Evolutionary conservation across 2,888 invertebrate species (phyloP), one percentile per base, ranked within the genome.

Genomic region (Venustoraphidia nigricollis): DNA sequence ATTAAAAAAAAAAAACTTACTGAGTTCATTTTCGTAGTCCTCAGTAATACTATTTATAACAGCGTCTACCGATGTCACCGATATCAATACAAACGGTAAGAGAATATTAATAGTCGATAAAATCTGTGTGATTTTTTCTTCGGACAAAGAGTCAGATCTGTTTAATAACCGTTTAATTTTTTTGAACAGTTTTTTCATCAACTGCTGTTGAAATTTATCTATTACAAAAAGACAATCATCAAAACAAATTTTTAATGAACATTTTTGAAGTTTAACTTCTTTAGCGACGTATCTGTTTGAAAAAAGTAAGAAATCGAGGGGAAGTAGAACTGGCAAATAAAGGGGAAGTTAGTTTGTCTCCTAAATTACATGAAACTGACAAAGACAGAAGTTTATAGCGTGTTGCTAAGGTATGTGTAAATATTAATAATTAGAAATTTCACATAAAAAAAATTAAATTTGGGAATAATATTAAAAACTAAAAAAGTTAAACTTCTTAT

Each of bases 201-300:
- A 60, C 57, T 73, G 70, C 54, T 76, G 69, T 57, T 73, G 73
- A 49, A 81, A 60, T 44, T 70, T 66, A 46, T 68, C 72, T 51
- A 27, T 27, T 27, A 71, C 59, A 46, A 71, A 68, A 34, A 44
- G 9, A 44, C 14, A 41, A 5, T 13, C 8, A 41, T 10, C 10
- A 8, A 41, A 11, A 41, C 3, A 14, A 14, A 41, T 10, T 41
- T 41, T 13, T 41, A 13, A 14, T 13, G 10, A 13, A 13, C 14
- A 4, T 17, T 17, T 17, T 17, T 4, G 17, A n/a, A n/a, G n/a
- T n/a, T n/a, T n/a, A n/a, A n/a, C n/a, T n/a, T n/a, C n/a, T n/a
- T n/a, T n/a, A n/a, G n/a, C n/a, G n/a, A n/a, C n/a, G n/a, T n/a
- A n/a, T n/a, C n/a, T n/a, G n/a, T n/a, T n/a, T n/a, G n/a, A n/a